Evolutionary conservation across 1,140 invertebrate genomes (phyloP), one percentile per base, ranked within the genome.

Genomic region (Tetranychus urticae): DNA sequence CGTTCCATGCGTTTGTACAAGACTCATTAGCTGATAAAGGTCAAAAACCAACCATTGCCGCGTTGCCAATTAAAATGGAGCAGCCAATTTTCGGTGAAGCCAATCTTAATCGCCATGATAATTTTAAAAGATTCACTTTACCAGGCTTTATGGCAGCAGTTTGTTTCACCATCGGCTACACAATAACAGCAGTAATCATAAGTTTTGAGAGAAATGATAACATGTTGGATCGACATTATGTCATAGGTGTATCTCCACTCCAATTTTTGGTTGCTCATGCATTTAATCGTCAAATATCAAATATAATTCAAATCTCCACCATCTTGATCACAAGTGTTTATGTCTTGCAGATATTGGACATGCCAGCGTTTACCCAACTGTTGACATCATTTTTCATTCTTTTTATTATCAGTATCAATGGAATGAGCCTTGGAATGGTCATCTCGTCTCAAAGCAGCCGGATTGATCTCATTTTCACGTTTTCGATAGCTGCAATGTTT

Each of bases 341-440:
- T 45, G n/a, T 52, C 31, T n/a, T 52, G 8, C n/a, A 33, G 3
- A n/a, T 57, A 23, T 36, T 57, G 13, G 56, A 57, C 35, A 34
- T 57, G 56, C 56, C 56, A 12, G 14, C 35, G n/a, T 23, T 36
- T 35, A 34, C n/a, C 6, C 31, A 36, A 23, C 39, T 57, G 13
- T 35, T 36, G 31, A 45, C 35, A 36, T 14, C 35, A n/a, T 45
- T 57, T 13, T 23, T 57, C 56, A 36, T 57, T 13, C 56, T 57
- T 36, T 74, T 90, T 1, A 74, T 82, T 0, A 77, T 76, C 60
- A 88, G 87, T 7, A 71, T 91, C 1, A 88, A 87, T 70, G 90
- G 89, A 66, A 94, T 93, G 89, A 85, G 83, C 63, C 88, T 90
- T 68, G 84, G 88, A 66, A 86, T 92, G 68, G 82, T 90, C 0